phyloP scores from a whole-genome alignment of 2,113 vertebrate species.

The Cavia porcellus region DNA sequence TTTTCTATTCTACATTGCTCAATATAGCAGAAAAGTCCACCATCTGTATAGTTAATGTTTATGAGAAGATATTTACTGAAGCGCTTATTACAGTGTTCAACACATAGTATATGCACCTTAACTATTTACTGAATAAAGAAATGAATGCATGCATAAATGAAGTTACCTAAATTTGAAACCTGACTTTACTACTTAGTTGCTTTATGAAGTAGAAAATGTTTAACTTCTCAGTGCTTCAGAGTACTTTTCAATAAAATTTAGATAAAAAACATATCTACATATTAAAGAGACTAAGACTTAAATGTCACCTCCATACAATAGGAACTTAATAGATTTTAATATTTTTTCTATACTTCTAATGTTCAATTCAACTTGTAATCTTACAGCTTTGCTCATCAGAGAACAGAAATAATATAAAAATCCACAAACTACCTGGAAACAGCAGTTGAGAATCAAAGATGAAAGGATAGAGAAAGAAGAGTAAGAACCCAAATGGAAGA shows the following conservation, averaged over 20 bases:
- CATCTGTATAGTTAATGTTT: neutral
- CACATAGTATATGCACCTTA: neutral
- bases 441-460: slow-evolving; percentile 19
- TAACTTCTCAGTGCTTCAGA: neutral
- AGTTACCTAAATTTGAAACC: slow-evolving; percentile 31
- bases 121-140: slow-evolving; percentile 30
- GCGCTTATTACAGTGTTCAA: neutral
- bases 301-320: neutral
- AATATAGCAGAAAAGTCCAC: neutral
- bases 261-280: slow-evolving; percentile 44
- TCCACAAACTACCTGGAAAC: slow-evolving; percentile 14
- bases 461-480: neutral
- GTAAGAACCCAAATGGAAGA: neutral
- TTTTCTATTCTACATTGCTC: neutral
- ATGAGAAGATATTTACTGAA: neutral
- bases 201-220: slow-evolving; percentile 56
- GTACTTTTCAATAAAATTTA: slow-evolving; percentile 63
- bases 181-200: neutral
- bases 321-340: slow-evolving; percentile 10
- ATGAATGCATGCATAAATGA: slow-evolving; percentile 12
- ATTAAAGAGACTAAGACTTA: neutral
- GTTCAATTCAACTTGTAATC: neutral
- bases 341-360: slow-evolving; percentile 16
- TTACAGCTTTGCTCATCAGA: slow-evolving; percentile 40
- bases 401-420: slow-evolving; percentile 37